Evolutionary conservation across 2,113 vertebrate species (phyloP).

Genomic region (Cynopterus brachyotis): DNA sequence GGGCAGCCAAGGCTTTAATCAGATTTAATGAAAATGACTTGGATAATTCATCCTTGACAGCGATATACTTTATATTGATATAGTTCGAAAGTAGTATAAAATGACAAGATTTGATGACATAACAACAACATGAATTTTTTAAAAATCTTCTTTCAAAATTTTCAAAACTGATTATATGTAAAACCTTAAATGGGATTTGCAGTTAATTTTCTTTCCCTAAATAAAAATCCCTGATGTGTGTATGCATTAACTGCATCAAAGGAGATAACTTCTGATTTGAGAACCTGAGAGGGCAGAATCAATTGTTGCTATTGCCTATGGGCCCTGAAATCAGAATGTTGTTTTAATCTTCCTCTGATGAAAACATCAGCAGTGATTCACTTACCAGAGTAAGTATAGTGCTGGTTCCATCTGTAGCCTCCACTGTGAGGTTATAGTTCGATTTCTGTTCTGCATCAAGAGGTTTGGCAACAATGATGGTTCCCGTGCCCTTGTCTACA

Average conservation of each 20-base stretch:
- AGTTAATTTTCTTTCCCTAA: not conserved
- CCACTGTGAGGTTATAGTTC: constrained; percentile 97
- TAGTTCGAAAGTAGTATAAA: not conserved
- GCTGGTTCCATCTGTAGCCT: constrained; percentile 96
- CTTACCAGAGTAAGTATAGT: constrained; percentile 95
- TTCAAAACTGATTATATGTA: not conserved
- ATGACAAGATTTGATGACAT: not conserved
- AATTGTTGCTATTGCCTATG: accelerated
- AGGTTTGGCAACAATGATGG: constrained; percentile 93
- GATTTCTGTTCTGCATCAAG: constrained; percentile 97
- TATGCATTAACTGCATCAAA: not conserved
- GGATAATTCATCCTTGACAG: not conserved
- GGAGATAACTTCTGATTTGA: not conserved
- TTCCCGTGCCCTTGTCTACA: constrained; percentile 96
- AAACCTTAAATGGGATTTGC: not conserved
- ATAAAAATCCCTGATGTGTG: not conserved
- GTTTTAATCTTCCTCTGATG: constrained; percentile 39
- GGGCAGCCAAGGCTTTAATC: not conserved
- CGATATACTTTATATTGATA: not conserved
- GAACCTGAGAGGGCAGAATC: not conserved
- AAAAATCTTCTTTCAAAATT: not conserved
- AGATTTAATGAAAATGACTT: not conserved
- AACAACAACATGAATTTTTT: not conserved
- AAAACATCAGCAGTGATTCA: constrained; percentile 79
- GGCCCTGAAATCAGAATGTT: accelerated